A percentile compares a stretch with the other conserved stretches of the same genome.
Evolutionary conservation across 2,888 invertebrate species (phyloP).

Genomic region (Lordiphosa andalusiaca): DNA sequence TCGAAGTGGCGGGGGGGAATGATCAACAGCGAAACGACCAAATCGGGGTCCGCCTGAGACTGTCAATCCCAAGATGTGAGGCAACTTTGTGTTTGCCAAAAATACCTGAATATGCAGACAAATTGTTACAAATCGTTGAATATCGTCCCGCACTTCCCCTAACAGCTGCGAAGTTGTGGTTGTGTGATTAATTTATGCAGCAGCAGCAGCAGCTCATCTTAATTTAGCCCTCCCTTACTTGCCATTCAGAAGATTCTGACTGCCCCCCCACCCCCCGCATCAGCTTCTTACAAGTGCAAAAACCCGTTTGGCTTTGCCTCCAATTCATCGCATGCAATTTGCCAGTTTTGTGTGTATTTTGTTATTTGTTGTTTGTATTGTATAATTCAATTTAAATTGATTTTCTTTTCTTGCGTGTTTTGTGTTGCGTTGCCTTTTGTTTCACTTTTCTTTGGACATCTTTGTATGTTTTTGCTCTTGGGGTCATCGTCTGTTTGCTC

Average conservation of each 20-base stretch:
- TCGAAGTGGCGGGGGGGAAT: too few relatives aligned
- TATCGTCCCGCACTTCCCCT: neutral
- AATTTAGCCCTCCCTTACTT: constrained; percentile 56
- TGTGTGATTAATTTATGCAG: constrained; percentile 54
- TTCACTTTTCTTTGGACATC: constrained; percentile 26
- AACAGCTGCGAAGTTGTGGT: constrained; percentile 5
- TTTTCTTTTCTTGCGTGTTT: constrained; percentile 37
- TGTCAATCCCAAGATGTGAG: constrained; percentile 1
- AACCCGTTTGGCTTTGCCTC: constrained; percentile 39
- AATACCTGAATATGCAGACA: constrained; percentile 4
- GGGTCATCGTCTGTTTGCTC: constrained; percentile 29
- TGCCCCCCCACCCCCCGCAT: constrained; percentile 20
- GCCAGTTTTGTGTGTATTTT: constrained; percentile 15
- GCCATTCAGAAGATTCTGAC: constrained; percentile 48
- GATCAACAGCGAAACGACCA: too few relatives aligned
- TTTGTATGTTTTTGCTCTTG: constrained; percentile 9
- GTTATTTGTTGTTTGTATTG: constrained; percentile 37
- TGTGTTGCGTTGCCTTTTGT: constrained; percentile 36
- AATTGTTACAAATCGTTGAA: constrained; percentile 6
- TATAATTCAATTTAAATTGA: constrained; percentile 70
- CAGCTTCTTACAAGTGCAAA: constrained; percentile 19
- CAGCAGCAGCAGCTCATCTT: constrained; percentile 52
- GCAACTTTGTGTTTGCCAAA: constrained; percentile 3
- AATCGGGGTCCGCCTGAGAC: neutral
- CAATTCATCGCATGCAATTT: constrained; percentile 44